Evolutionary conservation across 1,140 invertebrate genomes (phyloP).

Genomic region (Dendroctonus ponderosae): DNA sequence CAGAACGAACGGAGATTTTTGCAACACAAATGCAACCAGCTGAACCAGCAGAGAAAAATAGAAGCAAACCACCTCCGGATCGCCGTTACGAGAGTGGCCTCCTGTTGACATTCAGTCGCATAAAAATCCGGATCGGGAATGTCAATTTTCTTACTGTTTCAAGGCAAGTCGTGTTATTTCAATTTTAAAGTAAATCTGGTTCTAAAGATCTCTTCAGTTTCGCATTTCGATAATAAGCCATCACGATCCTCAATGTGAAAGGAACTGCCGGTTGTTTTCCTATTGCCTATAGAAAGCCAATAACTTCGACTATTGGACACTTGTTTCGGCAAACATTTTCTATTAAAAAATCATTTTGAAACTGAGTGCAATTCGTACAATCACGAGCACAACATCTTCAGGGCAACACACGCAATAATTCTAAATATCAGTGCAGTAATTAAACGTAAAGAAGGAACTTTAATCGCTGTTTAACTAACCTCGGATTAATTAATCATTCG

Average conservation of each 20-base stretch:
- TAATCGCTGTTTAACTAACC: conserved; percentile 23
- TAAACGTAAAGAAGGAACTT: conserved; percentile 21
- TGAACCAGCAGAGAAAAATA: too few relatives aligned
- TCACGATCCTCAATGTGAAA: conserved; percentile 1
- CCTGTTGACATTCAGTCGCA: conserved; percentile 1
- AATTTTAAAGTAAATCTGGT: conserved; percentile 11
- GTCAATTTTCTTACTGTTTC: conserved; percentile 8
- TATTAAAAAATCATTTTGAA: too few relatives aligned
- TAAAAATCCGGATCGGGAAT: conserved; percentile 2
- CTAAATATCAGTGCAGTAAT: conserved; percentile 19
- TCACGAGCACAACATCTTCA: not conserved
- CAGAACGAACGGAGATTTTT: too few relatives aligned
- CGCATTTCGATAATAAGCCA: conserved; percentile 8
- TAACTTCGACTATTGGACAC: too few relatives aligned
- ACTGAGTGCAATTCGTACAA: too few relatives aligned
- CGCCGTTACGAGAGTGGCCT: not conserved
- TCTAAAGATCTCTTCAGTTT: conserved; percentile 7
- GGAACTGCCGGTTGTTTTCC: not conserved
- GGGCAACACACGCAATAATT: not conserved
- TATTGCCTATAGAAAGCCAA: too few relatives aligned
- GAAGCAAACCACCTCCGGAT: too few relatives aligned
- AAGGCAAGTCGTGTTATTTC: conserved; percentile 9
- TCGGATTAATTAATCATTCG: conserved; percentile 29
- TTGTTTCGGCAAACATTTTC: too few relatives aligned
- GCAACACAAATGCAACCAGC: too few relatives aligned